phyloP scores from a whole-genome alignment of 2,888 invertebrate genomes.

The Drosophila algonquin region DNA sequence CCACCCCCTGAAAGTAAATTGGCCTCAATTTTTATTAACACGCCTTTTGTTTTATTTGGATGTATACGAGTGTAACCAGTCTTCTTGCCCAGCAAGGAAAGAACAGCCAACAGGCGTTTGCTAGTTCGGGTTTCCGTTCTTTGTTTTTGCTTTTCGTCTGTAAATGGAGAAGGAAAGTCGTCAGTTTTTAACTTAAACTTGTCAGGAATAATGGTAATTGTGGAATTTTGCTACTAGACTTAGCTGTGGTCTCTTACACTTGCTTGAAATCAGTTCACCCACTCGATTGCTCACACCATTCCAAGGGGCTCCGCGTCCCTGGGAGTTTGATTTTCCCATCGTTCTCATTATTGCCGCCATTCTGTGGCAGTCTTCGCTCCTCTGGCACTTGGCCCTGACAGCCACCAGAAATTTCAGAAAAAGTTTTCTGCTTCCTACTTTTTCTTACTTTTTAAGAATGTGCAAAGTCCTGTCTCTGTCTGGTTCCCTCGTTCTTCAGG shows the following conservation, averaged over 20 bases:
- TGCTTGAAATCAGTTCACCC: constrained; percentile 29
- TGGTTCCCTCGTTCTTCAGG: constrained; percentile 15
- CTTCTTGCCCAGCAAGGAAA: constrained; percentile 26
- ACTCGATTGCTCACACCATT: constrained; percentile 22
- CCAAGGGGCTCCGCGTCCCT: constrained; percentile 9
- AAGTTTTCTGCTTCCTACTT: constrained; percentile 33
- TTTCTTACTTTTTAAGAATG: constrained; percentile 38
- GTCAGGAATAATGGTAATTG: constrained; percentile 60
- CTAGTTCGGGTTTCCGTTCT: constrained; percentile 29
- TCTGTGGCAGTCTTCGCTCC: constrained; percentile 33
- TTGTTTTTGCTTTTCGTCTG: constrained; percentile 40
- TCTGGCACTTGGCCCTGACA: constrained; percentile 31
- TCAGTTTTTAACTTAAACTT: constrained; percentile 43
- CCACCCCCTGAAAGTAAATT: no score
- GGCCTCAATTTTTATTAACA: no score
- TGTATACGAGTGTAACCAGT: neutral
- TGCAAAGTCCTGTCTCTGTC: constrained; percentile 25
- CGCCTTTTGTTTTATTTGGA: no score
- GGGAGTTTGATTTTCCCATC: neutral
- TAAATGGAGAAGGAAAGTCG: constrained; percentile 10
- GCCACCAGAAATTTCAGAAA: constrained; percentile 33
- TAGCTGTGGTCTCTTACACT: constrained; percentile 1
- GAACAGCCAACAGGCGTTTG: constrained; percentile 43
- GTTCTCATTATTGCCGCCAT: constrained; percentile 26
- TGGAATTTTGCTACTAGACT: constrained; percentile 29